Base-by-base conservation (phyloP, 53 echinoderm and acorn worm species). In the Astropecten irregularis region DNA sequence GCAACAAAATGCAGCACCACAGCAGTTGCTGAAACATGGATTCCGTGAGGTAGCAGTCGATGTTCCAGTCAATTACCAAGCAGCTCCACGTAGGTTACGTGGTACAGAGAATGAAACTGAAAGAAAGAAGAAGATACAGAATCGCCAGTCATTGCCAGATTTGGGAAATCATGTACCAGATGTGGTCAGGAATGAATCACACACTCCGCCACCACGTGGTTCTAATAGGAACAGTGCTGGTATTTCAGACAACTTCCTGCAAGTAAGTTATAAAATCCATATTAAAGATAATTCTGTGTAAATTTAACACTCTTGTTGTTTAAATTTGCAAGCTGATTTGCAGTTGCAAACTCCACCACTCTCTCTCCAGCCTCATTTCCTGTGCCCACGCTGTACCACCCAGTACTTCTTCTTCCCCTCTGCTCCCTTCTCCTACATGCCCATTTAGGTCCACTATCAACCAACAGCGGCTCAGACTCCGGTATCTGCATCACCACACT, bases 111-210 rank as follows among this genome's bases (percentile, higher is more conserved):
- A 74, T 14, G 88, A 90, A 37, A 66, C 85, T 0, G 92, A 93
- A 40, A 53, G 58, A 18, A 81, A 91, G 65, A 85, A 82, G 77
- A 93, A 91, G 85, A 77, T 83, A 44, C 86, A 91, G 31, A 89
- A 93, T 22, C 83, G 96, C 19, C 93, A 93, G 27, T 93, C 96
- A 9, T 68, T 93, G 68, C 96, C 93, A 1, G 89, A 88, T 35
- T 22, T 85, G 30, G 84, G 85, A 38, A 47, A 81, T 19, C 55
- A 56, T 14, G 74, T 57, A 16, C 74, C 74, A 27, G 74, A 74
- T 38, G 74, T 74, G 22, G 57, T 74, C 57, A 55, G 74, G 39
- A 74, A 40, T 28, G 74, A 74, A 16, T 29, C 50, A 1, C 34
- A 71, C 29, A 50, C 52, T 34, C 71, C 71, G 7, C 71, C 71